Base-by-base conservation (phyloP, 2,888 invertebrate genomes). In the Limnephilus lunatus region DNA sequence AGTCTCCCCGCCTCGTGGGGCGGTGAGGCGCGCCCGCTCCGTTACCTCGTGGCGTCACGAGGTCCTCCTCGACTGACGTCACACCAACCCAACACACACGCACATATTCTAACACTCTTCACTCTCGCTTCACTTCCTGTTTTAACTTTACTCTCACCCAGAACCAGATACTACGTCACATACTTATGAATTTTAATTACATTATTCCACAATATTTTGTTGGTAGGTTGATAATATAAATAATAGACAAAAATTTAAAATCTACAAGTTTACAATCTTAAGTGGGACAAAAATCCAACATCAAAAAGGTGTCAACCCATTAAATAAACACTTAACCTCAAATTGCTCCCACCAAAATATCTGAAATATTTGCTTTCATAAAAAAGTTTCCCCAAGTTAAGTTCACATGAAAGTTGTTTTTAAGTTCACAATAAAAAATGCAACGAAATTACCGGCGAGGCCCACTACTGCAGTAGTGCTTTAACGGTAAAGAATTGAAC, bases 21-120 rank as follows among this genome's bases (percentile, higher is more conserved):
- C 88, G 88, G n/a, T 32, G 15, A 32, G 85, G 39, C 35, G 86
- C 88, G 19, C 48, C 87, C 68, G 87, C 87, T 48, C 87, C 88
- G 88, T 89, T 89, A 89, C 53, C 80, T 53, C 88, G 81, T 89
- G 88, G 80, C 88, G 88, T 89, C 88, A 89, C 88, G 88, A 68
- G 31, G 35, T n/a, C 80, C 80, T 80, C 68, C 32, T 81, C 39
- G 31, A n/a, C 25, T 82, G n/a, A 44, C 90, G 90, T 90, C 90
- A 90, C 81, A 39, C 82, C 7, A 68, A 68, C 68, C 68, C n/a
- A n/a, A 68, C 68, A 68, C 68, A 25, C 53, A n/a, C 35, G 15
- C 44, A n/a, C 44, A 32, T 81, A 89, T 80, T 39, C 81, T 89
- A 81, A 89, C 80, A 80, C 88, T 44, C 44, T 44, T 44, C 44